These are phyloP conservation scores for Adelosebastes latens DNA, from an alignment of 2,797 vertebrate genomes.

Conservation along the genomic window DNA sequence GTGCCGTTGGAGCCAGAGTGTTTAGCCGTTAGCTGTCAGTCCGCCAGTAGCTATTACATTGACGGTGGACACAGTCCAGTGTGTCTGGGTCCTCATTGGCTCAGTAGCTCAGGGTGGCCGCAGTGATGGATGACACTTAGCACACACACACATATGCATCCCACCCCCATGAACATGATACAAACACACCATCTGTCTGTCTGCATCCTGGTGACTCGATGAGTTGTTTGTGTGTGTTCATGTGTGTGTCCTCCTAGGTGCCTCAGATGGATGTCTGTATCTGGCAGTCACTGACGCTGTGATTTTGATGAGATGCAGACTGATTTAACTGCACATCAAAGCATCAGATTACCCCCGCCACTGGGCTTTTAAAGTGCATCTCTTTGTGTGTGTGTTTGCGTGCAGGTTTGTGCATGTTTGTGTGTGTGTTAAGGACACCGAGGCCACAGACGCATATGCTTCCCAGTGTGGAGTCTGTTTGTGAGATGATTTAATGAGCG, in stretches of 20 bases:
- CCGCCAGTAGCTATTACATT: constrained; percentile 9
- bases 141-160: neutral
- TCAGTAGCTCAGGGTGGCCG: constrained; percentile 33
- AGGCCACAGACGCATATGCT: constrained; percentile 23
- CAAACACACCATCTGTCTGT: constrained; percentile 60
- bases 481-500: constrained; percentile 51
- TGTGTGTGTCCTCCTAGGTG: constrained; percentile 33
- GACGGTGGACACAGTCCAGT: constrained; percentile 38
- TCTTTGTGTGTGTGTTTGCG: neutral
- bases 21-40: constrained; percentile 17
- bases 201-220: constrained; percentile 39
- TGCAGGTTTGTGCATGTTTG: constrained; percentile 1
- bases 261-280: constrained; percentile 52
- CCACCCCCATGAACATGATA: constrained; percentile 21
- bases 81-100: constrained; percentile 30
- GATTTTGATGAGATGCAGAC: constrained; percentile 59
- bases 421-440: constrained; percentile 5
- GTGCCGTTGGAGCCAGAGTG: neutral
- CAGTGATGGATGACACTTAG: constrained; percentile 6
- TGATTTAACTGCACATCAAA: constrained; percentile 68
- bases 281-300: constrained; percentile 37
- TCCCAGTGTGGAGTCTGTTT: constrained; percentile 35
- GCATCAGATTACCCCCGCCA: constrained; percentile 30
- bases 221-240: constrained; percentile 13
- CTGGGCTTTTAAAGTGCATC: neutral